Evolutionary conservation across 2,113 vertebrate genomes (phyloP).

Genomic region (Leptodactylus fuscus): DNA sequence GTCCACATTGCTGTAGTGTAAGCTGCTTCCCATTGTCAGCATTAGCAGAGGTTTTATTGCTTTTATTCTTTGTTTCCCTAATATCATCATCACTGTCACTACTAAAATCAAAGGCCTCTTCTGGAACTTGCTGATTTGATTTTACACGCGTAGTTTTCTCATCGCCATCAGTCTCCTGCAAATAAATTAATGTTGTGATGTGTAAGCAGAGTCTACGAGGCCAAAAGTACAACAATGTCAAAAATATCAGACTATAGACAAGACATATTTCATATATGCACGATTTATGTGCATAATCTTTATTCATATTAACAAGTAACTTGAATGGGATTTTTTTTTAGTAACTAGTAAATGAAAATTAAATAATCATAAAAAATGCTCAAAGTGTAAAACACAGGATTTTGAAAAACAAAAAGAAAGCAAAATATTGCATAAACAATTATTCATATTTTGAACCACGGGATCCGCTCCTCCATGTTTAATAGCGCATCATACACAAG

Average conservation of each 20-base stretch:
- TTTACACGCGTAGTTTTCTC: slow-evolving; percentile 49
- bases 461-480: too few species aligned
- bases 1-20: slow-evolving; percentile 82
- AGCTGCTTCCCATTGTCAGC: slow-evolving; percentile 66
- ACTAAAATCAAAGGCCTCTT: slow-evolving; percentile 74
- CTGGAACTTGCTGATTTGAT: slow-evolving; percentile 35
- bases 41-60: slow-evolving; percentile 58
- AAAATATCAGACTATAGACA: neutral
- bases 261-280: neutral
- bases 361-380: too few species aligned
- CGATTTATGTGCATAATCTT: too few species aligned
- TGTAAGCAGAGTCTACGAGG: neutral
- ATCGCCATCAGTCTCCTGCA: slow-evolving; percentile 61
- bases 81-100: slow-evolving; percentile 86
- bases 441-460: too few species aligned
- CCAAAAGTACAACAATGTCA: neutral
- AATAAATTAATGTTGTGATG: neutral
- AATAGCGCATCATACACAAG: too few species aligned
- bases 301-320: too few species aligned
- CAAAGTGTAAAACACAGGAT: too few species aligned
- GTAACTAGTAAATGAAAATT: too few species aligned
- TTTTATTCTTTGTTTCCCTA: slow-evolving; percentile 64
- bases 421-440: too few species aligned
- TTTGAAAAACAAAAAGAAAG: too few species aligned
- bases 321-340: too few species aligned